These are phyloP conservation scores for Cryptocephalus moraei DNA, from an alignment of 2,888 invertebrate species.

Conservation along the genomic window DNA sequence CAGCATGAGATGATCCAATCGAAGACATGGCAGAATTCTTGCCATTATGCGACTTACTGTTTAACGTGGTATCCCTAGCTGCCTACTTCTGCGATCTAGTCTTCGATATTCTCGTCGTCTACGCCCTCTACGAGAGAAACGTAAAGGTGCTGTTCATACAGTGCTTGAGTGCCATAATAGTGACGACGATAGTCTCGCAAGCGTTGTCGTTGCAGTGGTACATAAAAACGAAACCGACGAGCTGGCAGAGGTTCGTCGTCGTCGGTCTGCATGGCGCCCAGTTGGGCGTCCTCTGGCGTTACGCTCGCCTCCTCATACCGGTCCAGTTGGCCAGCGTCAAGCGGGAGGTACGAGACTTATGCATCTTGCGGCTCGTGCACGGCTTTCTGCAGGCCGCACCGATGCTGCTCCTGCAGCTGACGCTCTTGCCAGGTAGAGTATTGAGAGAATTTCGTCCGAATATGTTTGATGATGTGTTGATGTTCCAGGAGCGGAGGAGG, in stretches of 20 bases:
- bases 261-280: slow-evolving; percentile 56
- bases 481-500: slow-evolving; percentile 10
- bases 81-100: slow-evolving; percentile 87
- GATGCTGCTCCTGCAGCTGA: slow-evolving; percentile 73
- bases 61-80: slow-evolving; percentile 82
- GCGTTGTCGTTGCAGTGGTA: slow-evolving; percentile 62
- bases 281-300: slow-evolving; percentile 68
- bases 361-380: slow-evolving; percentile 73
- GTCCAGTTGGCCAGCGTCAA: slow-evolving; percentile 74
- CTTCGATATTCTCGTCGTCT: slow-evolving; percentile 78
- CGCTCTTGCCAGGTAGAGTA: slow-evolving; percentile 44
- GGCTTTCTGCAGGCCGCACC: slow-evolving; percentile 85
- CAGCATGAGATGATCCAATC: slow-evolving; percentile 32
- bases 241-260: slow-evolving; percentile 43
- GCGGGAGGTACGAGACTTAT: slow-evolving; percentile 65
- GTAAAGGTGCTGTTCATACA: slow-evolving; percentile 55
- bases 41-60: slow-evolving; percentile 82
- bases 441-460: not conserved
- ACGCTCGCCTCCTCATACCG: slow-evolving; percentile 75
- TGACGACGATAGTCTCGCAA: slow-evolving; percentile 68
- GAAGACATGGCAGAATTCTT: slow-evolving; percentile 67
- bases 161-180: slow-evolving; percentile 58
- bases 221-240: slow-evolving; percentile 25
- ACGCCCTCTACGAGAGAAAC: slow-evolving; percentile 64
- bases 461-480: not conserved